Percentiles rank a stretch among this genome's conserved stretches.
These are phyloP conservation scores for Limnephilus marmoratus DNA, from an alignment of 2,888 invertebrate species.

Conservation along the genomic window DNA sequence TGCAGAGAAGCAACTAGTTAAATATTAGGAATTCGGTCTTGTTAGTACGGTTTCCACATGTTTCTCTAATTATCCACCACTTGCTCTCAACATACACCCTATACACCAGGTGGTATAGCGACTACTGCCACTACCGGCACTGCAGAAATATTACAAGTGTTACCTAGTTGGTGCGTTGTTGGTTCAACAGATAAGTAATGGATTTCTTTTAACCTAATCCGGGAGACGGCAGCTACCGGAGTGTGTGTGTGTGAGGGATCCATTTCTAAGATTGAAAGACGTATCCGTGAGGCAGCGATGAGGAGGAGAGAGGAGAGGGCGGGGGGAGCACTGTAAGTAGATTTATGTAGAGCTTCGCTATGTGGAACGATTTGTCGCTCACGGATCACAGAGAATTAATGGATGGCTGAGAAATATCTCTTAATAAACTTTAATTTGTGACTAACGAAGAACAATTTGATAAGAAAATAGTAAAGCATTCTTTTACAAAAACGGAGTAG, in stretches of 20 bases:
- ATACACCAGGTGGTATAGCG: too few species aligned
- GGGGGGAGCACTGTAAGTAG: not conserved
- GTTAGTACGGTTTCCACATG: too few species aligned
- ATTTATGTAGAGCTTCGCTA: not conserved
- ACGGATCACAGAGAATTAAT: not conserved
- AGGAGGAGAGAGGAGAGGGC: not conserved
- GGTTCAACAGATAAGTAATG: slow-evolving; percentile 2
- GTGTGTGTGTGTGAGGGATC: not conserved
- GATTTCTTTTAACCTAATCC: not conserved
- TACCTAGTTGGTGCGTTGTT: not conserved
- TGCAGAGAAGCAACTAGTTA: too few species aligned
- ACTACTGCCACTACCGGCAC: too few species aligned
- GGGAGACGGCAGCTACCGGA: not conserved
- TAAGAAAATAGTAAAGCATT: too few species aligned
- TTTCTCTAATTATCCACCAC: not conserved
- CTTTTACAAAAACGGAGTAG: not conserved
- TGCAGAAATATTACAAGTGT: not conserved
- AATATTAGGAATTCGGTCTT: not conserved
- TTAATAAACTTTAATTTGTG: not conserved
- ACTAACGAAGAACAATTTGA: not conserved
- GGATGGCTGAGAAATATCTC: not conserved
- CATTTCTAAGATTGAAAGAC: not conserved
- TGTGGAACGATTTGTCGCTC: not conserved
- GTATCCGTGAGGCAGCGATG: not conserved
- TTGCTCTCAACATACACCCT: not conserved